phyloP scores from a whole-genome alignment of 2,113 vertebrate species.

The Panthera leo region DNA sequence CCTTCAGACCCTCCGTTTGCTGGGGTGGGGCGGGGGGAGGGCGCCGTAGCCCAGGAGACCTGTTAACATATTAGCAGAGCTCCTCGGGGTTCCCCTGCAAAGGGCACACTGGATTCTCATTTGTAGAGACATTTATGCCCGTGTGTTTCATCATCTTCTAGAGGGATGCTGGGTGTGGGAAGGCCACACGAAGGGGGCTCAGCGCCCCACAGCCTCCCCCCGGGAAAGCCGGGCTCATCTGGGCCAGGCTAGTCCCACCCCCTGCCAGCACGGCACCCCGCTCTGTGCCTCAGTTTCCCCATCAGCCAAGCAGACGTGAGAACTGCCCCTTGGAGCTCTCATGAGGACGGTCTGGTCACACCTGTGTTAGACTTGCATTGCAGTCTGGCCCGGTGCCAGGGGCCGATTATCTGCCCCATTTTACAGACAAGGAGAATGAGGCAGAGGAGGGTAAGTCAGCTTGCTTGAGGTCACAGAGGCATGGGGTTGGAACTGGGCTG shows the following conservation, averaged over 20 bases:
- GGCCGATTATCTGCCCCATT: fast-evolving
- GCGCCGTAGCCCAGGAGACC: background rate
- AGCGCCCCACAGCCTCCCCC: fast-evolving
- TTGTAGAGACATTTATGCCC: fast-evolving
- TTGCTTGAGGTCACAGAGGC: background rate
- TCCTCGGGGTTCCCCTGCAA: background rate
- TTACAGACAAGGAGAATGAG: background rate
- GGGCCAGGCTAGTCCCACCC: fast-evolving
- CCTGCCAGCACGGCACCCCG: fast-evolving
- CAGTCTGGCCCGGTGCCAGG: fast-evolving
- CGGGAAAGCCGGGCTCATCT: background rate
- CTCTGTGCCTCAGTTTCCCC: background rate
- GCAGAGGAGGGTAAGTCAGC: fast-evolving
- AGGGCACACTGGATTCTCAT: fast-evolving
- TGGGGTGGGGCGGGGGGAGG: too few relatives aligned
- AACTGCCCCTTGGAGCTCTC: fast-evolving
- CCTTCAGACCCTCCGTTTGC: fast-evolving
- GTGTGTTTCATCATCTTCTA: background rate
- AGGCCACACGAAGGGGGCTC: background rate
- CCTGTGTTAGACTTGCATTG: fast-evolving
- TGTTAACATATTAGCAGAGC: background rate
- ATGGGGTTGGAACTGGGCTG: fast-evolving
- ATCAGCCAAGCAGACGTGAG: background rate
- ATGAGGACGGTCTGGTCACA: fast-evolving
- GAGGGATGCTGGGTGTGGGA: background rate